Conservation (phyloP, 2,113 vertebrate species). For the Paracanthobrama guichenoti region DNA sequence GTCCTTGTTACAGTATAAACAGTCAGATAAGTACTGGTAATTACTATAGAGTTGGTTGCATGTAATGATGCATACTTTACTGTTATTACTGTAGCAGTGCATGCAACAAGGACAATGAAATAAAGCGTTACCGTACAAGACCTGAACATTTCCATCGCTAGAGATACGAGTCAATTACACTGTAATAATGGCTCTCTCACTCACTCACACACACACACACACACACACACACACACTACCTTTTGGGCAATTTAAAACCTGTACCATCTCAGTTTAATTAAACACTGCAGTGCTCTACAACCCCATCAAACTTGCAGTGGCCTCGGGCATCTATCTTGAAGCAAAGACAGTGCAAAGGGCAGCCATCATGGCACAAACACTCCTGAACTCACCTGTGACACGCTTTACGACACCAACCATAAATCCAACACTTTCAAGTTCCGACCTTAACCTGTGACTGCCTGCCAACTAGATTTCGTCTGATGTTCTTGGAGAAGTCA, state of each 20-base stretch:
- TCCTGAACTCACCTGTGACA: constrained; percentile 34
- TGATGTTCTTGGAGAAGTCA: constrained; percentile 15
- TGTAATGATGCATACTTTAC: neutral
- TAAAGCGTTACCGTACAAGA: neutral
- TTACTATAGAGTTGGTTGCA: neutral
- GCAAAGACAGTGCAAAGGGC: neutral
- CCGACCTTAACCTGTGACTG: constrained; percentile 28
- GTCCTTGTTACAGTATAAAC: neutral
- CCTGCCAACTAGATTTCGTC: constrained; percentile 1
- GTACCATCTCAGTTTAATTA: neutral
- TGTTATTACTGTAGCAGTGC: neutral
- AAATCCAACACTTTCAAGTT: constrained; percentile 29
- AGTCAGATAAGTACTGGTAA: neutral
- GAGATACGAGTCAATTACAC: neutral
- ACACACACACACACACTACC: neutral
- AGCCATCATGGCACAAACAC: constrained; percentile 16
- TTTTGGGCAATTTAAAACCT: neutral
- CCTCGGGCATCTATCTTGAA: constrained; percentile 18
- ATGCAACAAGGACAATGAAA: neutral
- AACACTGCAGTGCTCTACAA: neutral
- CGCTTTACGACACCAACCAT: constrained; percentile 32
- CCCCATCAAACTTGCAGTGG: neutral
- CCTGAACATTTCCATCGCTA: neutral
- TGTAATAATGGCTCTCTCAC: too few species aligned
- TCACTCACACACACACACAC: too few species aligned